phyloP scores from a whole-genome alignment of 1,140 invertebrate species.

The Tetraneura akinire region DNA sequence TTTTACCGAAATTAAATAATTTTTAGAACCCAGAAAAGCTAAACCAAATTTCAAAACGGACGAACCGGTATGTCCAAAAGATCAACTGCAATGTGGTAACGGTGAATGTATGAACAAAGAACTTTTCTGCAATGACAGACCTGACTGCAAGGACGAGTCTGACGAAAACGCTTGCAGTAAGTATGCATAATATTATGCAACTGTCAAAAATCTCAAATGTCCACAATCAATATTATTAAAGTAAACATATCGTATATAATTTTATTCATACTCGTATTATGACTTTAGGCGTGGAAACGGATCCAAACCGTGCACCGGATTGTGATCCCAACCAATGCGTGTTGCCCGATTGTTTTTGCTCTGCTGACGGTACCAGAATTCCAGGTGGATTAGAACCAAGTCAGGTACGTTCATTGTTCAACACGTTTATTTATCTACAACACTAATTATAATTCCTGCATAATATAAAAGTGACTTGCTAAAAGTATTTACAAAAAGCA shows the following conservation, averaged over 20 bases:
- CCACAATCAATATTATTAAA: slow-evolving; percentile 22
- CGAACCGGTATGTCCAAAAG: slow-evolving; percentile 84
- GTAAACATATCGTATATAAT: slow-evolving; percentile 32
- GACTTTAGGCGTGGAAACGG: slow-evolving; percentile 76
- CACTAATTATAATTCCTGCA: no score
- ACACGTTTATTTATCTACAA: no score
- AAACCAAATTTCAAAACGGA: slow-evolving; percentile 87
- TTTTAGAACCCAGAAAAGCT: slow-evolving; percentile 81
- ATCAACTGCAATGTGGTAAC: slow-evolving; percentile 84
- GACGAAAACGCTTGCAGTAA: slow-evolving; percentile 94
- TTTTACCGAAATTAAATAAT: not conserved
- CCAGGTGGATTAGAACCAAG: slow-evolving; percentile 78
- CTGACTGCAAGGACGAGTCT: slow-evolving; percentile 90
- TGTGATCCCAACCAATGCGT: slow-evolving; percentile 86
- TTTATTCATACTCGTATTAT: slow-evolving; percentile 22
- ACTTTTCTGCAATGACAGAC: slow-evolving; percentile 88
- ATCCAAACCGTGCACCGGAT: slow-evolving; percentile 85
- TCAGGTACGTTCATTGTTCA: slow-evolving; percentile 60
- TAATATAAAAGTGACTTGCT: no score
- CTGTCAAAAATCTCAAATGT: not conserved
- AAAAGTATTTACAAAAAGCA: no score
- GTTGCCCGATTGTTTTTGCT: slow-evolving; percentile 91
- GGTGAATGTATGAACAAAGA: slow-evolving; percentile 88
- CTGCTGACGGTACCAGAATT: slow-evolving; percentile 86
- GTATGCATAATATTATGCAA: slow-evolving; percentile 59